Conservation (phyloP, 2,113 vertebrate genomes). For the Lampris megalopsis region DNA sequence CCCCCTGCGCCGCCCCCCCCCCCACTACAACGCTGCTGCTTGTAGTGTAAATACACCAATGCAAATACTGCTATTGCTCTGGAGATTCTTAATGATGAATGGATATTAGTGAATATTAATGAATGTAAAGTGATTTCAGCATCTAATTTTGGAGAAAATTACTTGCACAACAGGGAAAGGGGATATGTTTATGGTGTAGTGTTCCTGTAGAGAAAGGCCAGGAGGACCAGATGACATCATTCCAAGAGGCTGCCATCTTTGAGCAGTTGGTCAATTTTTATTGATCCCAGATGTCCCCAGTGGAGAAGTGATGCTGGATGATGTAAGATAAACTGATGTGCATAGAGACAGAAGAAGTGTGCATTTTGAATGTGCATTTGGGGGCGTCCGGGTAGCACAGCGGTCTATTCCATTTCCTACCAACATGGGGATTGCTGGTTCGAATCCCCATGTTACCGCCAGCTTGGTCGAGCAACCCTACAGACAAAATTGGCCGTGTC, state of each 20-base stretch:
- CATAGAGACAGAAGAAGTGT: background rate
- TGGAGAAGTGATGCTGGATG: background rate
- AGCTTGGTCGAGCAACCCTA: too few relatives aligned
- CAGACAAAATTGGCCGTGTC: too few relatives aligned
- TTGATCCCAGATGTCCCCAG: background rate
- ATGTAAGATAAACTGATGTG: background rate
- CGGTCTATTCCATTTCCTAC: too few relatives aligned
- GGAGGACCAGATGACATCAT: background rate
- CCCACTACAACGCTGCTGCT: too few relatives aligned
- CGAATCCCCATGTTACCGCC: too few relatives aligned
- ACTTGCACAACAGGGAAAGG: background rate
- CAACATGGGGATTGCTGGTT: too few relatives aligned
- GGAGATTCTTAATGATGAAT: background rate
- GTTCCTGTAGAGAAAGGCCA: too few relatives aligned
- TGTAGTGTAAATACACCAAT: background rate
- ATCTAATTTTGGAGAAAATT: background rate
- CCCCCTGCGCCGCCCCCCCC: too few relatives aligned
- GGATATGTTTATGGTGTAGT: too few relatives aligned
- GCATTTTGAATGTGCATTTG: background rate
- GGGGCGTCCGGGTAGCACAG: too few relatives aligned
- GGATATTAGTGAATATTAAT: too few relatives aligned
- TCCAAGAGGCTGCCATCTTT: background rate
- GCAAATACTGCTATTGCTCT: background rate
- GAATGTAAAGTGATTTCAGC: background rate
- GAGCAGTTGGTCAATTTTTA: background rate